Percentiles rank a stretch among this genome's conserved stretches.
These are phyloP conservation scores for Notolepis coatsorum DNA, from an alignment of 2,797 vertebrate species.

Conservation along the genomic window DNA sequence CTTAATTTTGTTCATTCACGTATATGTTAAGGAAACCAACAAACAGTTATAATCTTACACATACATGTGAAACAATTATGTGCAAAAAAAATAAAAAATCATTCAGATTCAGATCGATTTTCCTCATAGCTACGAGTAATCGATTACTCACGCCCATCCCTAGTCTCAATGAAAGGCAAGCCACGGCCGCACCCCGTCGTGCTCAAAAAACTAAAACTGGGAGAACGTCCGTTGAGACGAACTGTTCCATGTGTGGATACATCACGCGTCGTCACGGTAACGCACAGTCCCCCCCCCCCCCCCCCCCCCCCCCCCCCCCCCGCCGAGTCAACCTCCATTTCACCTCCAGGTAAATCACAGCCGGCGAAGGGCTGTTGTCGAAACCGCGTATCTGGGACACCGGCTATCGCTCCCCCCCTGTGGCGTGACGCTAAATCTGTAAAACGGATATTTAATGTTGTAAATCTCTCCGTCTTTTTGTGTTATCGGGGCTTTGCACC, in stretches of 20 bases:
- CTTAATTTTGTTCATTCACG: too few species aligned
- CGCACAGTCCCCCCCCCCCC: slow-evolving; percentile 11
- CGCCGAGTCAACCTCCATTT: slow-evolving; percentile 53
- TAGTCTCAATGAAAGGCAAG: slow-evolving; percentile 8
- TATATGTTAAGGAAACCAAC: too few species aligned
- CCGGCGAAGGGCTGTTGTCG: slow-evolving; percentile 33
- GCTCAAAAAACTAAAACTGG: too few species aligned
- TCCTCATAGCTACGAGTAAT: too few species aligned
- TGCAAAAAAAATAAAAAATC: too few species aligned
- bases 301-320: too few species aligned
- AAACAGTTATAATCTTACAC: too few species aligned
- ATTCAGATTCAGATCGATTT: too few species aligned
- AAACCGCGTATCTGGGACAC: slow-evolving; percentile 39
- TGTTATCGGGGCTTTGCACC: slow-evolving; percentile 43
- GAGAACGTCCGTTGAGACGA: slow-evolving; percentile 40
- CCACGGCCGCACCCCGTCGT: slow-evolving; percentile 6
- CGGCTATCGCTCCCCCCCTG: slow-evolving; percentile 27
- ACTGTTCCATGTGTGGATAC: slow-evolving; percentile 32
- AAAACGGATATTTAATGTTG: slow-evolving; percentile 37
- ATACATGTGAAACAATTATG: too few species aligned
- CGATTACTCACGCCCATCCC: too few species aligned
- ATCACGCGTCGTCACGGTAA: slow-evolving; percentile 48
- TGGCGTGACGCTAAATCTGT: slow-evolving; percentile 41
- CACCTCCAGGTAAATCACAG: slow-evolving; percentile 42
- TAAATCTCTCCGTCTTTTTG: slow-evolving; percentile 30